Evolutionary conservation across 2,797 vertebrate species (phyloP).

Genomic region (Apogon hyalosoma): DNA sequence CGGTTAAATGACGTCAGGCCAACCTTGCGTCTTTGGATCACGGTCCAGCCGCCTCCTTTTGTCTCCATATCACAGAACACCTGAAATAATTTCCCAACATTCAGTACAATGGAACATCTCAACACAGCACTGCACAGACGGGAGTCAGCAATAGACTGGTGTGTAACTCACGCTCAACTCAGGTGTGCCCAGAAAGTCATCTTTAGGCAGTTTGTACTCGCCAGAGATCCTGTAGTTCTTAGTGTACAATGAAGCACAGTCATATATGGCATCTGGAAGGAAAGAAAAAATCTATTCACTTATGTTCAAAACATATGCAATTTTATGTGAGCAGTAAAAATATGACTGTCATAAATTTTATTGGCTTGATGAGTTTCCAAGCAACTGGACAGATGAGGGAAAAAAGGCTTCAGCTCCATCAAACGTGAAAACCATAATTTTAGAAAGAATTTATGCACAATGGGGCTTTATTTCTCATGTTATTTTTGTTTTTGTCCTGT

Average conservation of each 20-base stretch:
- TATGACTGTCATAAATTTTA: constrained; percentile 41
- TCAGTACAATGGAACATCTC: not conserved
- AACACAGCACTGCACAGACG: not conserved
- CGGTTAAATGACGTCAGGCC: constrained; percentile 93
- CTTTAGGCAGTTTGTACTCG: constrained; percentile 94
- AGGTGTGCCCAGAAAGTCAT: constrained; percentile 94
- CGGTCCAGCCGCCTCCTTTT: constrained; percentile 94
- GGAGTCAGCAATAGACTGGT: not conserved
- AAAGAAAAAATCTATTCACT: constrained; percentile 26
- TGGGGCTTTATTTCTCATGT: constrained; percentile 18
- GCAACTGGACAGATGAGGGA: constrained; percentile 37
- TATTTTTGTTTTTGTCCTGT: constrained; percentile 12
- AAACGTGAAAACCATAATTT: constrained; percentile 33
- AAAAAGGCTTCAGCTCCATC: constrained; percentile 25
- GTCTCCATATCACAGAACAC: constrained; percentile 98
- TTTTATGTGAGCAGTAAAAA: constrained; percentile 26
- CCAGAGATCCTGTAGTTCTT: constrained; percentile 96
- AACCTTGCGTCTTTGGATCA: constrained; percentile 94
- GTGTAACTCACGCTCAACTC: constrained; percentile 89
- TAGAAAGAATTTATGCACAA: constrained; percentile 4
- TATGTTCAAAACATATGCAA: constrained; percentile 58
- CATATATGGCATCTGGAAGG: constrained; percentile 92
- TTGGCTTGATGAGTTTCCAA: constrained; percentile 39
- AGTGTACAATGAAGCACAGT: constrained; percentile 94
- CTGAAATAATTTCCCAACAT: constrained; percentile 70